Evolutionary conservation across 2,113 vertebrate species (phyloP).

Genomic region (Equus quagga): DNA sequence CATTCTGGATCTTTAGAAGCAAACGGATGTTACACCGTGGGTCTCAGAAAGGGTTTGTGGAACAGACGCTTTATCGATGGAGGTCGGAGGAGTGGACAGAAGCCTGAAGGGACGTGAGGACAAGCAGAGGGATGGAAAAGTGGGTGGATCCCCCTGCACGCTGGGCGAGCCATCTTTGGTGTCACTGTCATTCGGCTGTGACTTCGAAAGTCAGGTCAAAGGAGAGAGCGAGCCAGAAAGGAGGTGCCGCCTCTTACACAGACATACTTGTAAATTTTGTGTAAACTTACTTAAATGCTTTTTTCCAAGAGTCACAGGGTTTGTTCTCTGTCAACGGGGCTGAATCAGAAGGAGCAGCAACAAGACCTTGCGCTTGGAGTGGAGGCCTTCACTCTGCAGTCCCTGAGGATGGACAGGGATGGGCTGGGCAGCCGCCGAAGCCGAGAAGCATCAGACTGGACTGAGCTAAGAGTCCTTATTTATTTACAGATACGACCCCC

Average conservation of each 20-base stretch:
- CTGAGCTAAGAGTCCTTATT: fast-evolving
- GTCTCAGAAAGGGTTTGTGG: background rate
- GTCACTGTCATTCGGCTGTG: fast-evolving
- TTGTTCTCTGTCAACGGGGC: background rate
- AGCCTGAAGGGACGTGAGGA: background rate
- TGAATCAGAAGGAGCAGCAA: background rate
- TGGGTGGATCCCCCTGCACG: too few species aligned
- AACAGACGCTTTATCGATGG: fast-evolving
- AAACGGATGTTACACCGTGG: fast-evolving
- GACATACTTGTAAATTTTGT: fast-evolving
- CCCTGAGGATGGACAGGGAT: fast-evolving
- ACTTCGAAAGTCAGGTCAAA: too few species aligned
- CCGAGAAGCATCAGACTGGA: fast-evolving
- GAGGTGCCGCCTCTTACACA: background rate
- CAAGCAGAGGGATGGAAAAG: fast-evolving
- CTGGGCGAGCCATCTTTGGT: fast-evolving
- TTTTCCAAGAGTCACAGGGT: fast-evolving
- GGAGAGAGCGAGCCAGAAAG: fast-evolving
- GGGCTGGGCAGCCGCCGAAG: fast-evolving
- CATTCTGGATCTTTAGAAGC: background rate
- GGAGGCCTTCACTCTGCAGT: fast-evolving
- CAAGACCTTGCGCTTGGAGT: fast-evolving
- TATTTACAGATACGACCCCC: background rate
- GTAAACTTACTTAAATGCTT: too few species aligned
- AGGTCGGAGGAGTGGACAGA: fast-evolving